phyloP scores from a whole-genome alignment of 1,140 invertebrate genomes.

The Whitmania pigra region DNA sequence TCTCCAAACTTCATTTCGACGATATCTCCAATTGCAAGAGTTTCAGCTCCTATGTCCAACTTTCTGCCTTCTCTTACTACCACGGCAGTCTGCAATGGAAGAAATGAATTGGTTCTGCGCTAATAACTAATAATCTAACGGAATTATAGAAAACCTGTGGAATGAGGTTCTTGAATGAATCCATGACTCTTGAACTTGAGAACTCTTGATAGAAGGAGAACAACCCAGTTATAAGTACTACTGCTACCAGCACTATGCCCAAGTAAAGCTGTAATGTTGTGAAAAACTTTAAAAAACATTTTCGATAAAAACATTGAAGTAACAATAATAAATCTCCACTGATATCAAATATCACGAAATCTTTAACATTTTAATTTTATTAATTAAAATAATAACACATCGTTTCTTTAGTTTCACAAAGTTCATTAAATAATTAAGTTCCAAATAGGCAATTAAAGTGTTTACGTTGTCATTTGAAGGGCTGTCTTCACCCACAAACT shows the following conservation, averaged over 20 bases:
- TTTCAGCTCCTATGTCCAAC: constrained; percentile 55
- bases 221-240: constrained; percentile 41
- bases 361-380: no score
- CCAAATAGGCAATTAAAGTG: background rate
- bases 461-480: constrained; percentile 38
- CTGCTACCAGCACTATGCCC: constrained; percentile 38
- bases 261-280: constrained; percentile 54
- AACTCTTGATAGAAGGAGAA: constrained; percentile 44
- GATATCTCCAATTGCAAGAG: constrained; percentile 65
- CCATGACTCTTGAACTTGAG: constrained; percentile 64
- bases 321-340: no score
- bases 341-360: no score
- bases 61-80: constrained; percentile 87
- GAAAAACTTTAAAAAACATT: background rate
- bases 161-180: constrained; percentile 67
- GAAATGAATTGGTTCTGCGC: background rate
- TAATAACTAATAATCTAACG: background rate
- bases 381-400: no score
- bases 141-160: constrained; percentile 43
- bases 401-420: no score
- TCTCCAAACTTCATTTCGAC: constrained; percentile 69
- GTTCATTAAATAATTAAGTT: background rate
- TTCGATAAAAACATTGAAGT: no score
- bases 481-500: constrained; percentile 37
- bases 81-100: constrained; percentile 62